phyloP scores from a whole-genome alignment of 2,113 vertebrate species.

The Corythornis vintsioides region DNA sequence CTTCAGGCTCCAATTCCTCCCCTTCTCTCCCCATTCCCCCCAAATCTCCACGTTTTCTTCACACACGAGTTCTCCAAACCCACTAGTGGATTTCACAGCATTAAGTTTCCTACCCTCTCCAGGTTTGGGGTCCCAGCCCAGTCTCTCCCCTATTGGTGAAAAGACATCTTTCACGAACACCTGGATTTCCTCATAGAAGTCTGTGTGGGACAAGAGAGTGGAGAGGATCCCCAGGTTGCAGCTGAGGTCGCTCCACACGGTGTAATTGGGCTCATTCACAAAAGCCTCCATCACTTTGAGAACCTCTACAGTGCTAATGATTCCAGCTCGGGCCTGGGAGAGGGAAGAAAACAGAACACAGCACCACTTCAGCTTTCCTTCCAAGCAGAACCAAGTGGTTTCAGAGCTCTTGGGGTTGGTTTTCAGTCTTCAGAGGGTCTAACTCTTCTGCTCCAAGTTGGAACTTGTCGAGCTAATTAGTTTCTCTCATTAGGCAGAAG shows the following conservation, averaged over 20 bases:
- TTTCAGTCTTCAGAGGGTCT: background rate
- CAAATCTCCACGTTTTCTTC: background rate
- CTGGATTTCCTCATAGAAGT: slow-evolving; percentile 96
- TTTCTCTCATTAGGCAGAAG: background rate
- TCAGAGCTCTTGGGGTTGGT: background rate
- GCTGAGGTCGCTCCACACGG: slow-evolving; percentile 98
- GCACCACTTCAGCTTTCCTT: slow-evolving; percentile 52
- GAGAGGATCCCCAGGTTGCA: slow-evolving; percentile 95
- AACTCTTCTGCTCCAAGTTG: background rate
- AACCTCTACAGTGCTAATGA: slow-evolving; percentile 97
- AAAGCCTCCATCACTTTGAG: slow-evolving; percentile 99
- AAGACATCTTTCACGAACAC: slow-evolving; percentile 94
- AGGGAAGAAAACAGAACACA: slow-evolving; percentile 36
- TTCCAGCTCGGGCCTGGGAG: slow-evolving; percentile 92
- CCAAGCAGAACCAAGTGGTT: background rate
- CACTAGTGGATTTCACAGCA: background rate
- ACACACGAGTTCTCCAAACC: background rate
- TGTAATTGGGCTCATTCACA: slow-evolving; percentile 98
- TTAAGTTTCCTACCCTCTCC: slow-evolving; percentile 87
- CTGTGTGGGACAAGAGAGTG: slow-evolving; percentile 94
- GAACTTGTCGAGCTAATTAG: background rate
- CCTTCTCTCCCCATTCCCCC: background rate
- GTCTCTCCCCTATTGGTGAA: slow-evolving; percentile 91
- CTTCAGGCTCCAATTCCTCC: background rate
- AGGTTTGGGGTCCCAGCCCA: slow-evolving; percentile 94